Base-by-base conservation (phyloP, 1,140 invertebrate species). In the Drosophila funebris region DNA sequence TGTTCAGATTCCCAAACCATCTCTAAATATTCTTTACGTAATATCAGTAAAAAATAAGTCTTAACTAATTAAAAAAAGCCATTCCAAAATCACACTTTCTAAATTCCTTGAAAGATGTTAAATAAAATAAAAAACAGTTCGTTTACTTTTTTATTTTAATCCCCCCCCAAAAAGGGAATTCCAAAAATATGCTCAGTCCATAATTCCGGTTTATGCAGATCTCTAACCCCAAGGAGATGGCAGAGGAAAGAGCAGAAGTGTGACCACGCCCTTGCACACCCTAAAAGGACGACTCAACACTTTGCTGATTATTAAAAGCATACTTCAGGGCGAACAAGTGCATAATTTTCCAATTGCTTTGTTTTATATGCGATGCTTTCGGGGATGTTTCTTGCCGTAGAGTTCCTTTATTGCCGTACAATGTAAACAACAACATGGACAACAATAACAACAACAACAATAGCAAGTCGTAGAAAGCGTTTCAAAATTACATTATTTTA, bases 341-440 rank as follows among this genome's bases (percentile, higher is more conserved):
- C 77, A 90, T 89, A 90, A 90, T 90, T 83, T 90, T 90, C 84
- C 81, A 70, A 87, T 89, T 90, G 81, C 78, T 90, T 90, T 89
- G 82, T 88, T 90, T 90, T 78, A 90, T 76, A 66, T 77, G 62
- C 33, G 50, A 57, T 50, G 22, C 2, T 66, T 27, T 56, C 50
- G 63, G 78, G 73, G 74, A 54, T 73, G 69, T 44, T 60, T n/a
- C 6, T 50, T 29, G 27, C 31, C 50, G 50, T 14, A 7, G 22
- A 44, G 60, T 36, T 67, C 29, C 69, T 72, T 88, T 79, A 88
- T 82, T 78, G 67, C 63, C 61, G 78, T 72, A 88, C 83, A 87
- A 88, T 70, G 83, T 88, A 87, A 88, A 83, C 83, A 87, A 82
- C 75, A 67, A 44, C 60, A 66, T 58, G 31, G 61, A 27, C 67